Base-by-base conservation (phyloP, 2,888 invertebrate genomes). In the Luperina nickerlii region DNA sequence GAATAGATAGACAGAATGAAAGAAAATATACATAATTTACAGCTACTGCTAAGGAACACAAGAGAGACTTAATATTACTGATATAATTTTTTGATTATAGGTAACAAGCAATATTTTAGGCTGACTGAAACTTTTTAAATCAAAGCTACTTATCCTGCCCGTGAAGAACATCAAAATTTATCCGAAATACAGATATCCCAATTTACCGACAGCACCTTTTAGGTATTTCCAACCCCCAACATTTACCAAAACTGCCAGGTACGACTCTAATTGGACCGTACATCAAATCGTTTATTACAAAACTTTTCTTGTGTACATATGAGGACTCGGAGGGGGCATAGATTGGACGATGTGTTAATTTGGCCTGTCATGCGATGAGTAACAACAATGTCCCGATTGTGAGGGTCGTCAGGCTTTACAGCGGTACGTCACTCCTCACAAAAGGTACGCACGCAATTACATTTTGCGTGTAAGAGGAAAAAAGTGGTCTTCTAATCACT, bases 281-380 rank as follows among this genome's bases (percentile, higher is more conserved):
- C 72, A 82, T 78, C 70, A 82, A 79, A 79, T 81, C 68, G 70
- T 82, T 84, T 85, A 83, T 84, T 77, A 86, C 83, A 89, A 90
- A 91, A 90, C 85, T 91, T 91, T 83, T 86, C 84, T 87, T 89
- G 90, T 90, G 90, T 89, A 88, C 81, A 78, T 51, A 82, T 48
- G 71, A 13, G 73, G 72, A 60, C 71, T 54, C 63, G 13, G 76
- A 80, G 87, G 77, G 76, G 71, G 45, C 89, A 89, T 88, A 90
- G 76, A 79, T 92, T 91, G 91, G 90, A 91, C 92, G 94, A 96
- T 93, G 96, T 96, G 96, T 96, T 96, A 96, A 96, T 96, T 96
- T 94, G 90, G 87, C 89, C 93, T 94, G 96, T 96, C 96, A 96
- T 96, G 96, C 96, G 93, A 96, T 95, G 95, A 95, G 93, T 92